Conservation (phyloP, 2,797 vertebrate species). For the Gouania willdenowi region DNA sequence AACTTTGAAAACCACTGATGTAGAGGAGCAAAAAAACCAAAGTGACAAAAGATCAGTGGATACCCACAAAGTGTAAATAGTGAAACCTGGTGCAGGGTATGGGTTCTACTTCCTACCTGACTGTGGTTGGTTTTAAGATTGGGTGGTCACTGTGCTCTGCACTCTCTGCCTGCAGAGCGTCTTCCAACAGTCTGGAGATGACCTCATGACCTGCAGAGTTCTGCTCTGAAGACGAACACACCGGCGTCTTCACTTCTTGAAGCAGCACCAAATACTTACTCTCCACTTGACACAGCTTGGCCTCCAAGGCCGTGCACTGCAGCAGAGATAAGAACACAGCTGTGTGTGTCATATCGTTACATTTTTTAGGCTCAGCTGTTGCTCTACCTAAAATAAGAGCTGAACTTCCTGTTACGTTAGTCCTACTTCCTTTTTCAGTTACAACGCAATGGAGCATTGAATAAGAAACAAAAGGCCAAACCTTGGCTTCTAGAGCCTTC, state of each 20-base stretch:
- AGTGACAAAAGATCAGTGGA: too few species aligned
- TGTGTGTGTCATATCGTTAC: neutral
- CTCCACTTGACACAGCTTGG: constrained; percentile 95
- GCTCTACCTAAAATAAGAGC: neutral
- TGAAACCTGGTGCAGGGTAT: too few species aligned
- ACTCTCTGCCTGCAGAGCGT: constrained; percentile 87
- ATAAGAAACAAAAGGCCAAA: constrained; percentile 35
- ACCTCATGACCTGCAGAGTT: constrained; percentile 81
- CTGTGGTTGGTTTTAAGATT: constrained; percentile 83
- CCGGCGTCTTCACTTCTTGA: constrained; percentile 89
- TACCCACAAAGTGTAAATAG: too few species aligned
- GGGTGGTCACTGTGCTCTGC: constrained; percentile 83
- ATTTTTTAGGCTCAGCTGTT: neutral
- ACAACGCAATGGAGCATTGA: neutral
- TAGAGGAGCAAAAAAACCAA: too few species aligned
- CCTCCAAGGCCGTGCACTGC: constrained; percentile 89
- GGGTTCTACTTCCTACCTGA: too few species aligned
- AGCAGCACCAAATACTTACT: constrained; percentile 95
- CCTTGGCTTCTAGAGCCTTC: constrained; percentile 88
- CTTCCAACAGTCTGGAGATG: constrained; percentile 89
- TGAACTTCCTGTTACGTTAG: constrained; percentile 27
- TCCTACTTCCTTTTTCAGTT: constrained; percentile 41
- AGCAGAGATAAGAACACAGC: constrained; percentile 1
- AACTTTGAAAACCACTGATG: too few species aligned
- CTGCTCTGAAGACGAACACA: constrained; percentile 87